Percentiles rank a stretch among this genome's conserved stretches.
Conservation (phyloP, 1,140 invertebrate genomes). For the Parasteatoda tepidariorum region DNA sequence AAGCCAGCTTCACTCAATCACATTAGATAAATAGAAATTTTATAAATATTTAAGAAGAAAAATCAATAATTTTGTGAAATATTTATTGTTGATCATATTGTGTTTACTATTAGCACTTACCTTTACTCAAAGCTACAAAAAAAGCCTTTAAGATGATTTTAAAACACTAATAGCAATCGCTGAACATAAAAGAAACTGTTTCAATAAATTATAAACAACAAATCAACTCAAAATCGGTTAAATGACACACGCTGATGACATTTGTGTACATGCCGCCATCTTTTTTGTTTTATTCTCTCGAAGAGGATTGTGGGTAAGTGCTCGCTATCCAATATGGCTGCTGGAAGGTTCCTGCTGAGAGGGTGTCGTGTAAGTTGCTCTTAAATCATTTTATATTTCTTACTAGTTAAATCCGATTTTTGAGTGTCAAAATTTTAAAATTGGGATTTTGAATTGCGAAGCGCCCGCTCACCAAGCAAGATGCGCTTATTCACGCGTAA, state of each 20-base stretch:
- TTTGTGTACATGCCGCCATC: conserved; percentile 55
- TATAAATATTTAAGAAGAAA: too few relatives aligned
- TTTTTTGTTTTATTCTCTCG: conserved; percentile 43
- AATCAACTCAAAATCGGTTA: too few relatives aligned
- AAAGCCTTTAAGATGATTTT: too few relatives aligned
- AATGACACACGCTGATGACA: background rate
- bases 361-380: conserved; percentile 60
- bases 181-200: too few relatives aligned
- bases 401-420: background rate
- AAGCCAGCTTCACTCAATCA: too few relatives aligned
- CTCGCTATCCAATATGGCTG: conserved; percentile 58
- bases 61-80: too few relatives aligned
- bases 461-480: background rate
- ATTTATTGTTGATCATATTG: too few relatives aligned
- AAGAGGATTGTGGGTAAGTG: conserved; percentile 50
- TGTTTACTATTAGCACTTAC: too few relatives aligned
- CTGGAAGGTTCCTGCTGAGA: conserved; percentile 59
- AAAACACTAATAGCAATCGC: too few relatives aligned
- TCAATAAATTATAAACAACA: too few relatives aligned
- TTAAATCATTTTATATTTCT: conserved; percentile 34
- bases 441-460: background rate
- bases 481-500: background rate
- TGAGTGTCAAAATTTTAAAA: conserved; percentile 11
- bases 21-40: too few relatives aligned
- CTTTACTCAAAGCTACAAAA: too few relatives aligned